Base-by-base conservation (phyloP, 1,140 invertebrate genomes). In the Apolygus lucorum region DNA sequence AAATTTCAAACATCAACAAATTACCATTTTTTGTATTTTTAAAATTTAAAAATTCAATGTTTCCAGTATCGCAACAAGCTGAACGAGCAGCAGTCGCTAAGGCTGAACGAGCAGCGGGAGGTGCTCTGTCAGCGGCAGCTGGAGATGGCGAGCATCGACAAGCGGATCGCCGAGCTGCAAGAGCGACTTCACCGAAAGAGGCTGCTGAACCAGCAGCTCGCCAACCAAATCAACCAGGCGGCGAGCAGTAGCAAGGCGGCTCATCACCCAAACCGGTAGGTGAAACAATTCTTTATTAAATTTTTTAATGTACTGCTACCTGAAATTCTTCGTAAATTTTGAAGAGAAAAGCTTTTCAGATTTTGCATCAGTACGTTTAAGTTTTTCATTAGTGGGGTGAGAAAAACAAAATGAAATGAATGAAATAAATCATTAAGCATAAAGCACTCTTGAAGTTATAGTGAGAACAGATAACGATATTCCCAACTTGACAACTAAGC, bases 61-160 rank as follows among this genome's bases (percentile, higher is more conserved):
- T 81, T 83, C 52, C 81, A 97, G 93, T 95, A 95, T 78, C 91
- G 94, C 25, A 96, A 96, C 80, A 96, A 96, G 78, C 81, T 98
- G 78, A 95, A 95, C 78, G 91, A 96, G 77, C 92, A 97, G 77
- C 94, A 98, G 79, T 94, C 91, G 78, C 88, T 88, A 42, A 84
- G 92, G 70, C 82, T 97, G 67, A 87, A 88, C 65, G 87, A 91
- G 73, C 93, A 96, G 79, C 84, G 92, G 62, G 90, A 95, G 72
- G 88, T 91, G 21, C 79, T 98, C 72, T 87, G 88, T 21, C 89
- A 92, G 73, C 80, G 91, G 26, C 91, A 95, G 76, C 91, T 93
- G 70, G 94, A 98, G 79, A 89, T 96, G 82, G 84, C 88, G 21
- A 87, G 89, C 65, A 94, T 98, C 76, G 95, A 98, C 80, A 87